Conservation (phyloP, 2,888 invertebrate species). For the Stomorhina lunata region DNA sequence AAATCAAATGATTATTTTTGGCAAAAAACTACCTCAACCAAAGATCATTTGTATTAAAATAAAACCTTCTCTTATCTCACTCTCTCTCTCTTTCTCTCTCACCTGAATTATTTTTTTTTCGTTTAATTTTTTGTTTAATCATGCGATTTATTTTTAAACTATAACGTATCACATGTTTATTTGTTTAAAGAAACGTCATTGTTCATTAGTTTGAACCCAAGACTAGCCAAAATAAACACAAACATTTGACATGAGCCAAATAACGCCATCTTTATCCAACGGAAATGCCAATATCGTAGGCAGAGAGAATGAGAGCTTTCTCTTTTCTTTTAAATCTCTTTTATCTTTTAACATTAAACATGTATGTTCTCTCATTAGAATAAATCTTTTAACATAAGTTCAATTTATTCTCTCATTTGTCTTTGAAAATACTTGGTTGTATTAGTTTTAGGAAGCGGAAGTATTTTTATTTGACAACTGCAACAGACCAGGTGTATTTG, state of each 20-base stretch:
- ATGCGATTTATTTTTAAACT: constrained; percentile 20
- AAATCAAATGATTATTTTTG: no score
- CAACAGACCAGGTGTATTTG: neutral
- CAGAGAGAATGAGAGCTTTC: neutral
- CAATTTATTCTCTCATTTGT: neutral
- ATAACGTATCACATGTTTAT: constrained; percentile 2
- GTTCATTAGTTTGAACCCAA: neutral
- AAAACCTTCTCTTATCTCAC: no score
- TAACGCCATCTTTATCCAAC: neutral
- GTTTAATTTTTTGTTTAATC: constrained; percentile 5
- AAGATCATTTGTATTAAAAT: no score
- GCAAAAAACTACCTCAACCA: no score
- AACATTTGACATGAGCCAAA: neutral
- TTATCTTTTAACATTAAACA: neutral
- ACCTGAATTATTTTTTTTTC: neutral
- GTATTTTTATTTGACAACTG: constrained; percentile 26
- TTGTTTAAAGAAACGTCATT: constrained; percentile 4
- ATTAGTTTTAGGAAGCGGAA: constrained; percentile 36
- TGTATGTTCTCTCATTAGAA: neutral
- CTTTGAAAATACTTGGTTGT: neutral
- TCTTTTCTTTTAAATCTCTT: neutral
- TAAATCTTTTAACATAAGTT: neutral
- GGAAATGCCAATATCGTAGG: constrained; percentile 2
- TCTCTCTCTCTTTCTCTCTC: neutral
- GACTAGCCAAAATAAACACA: neutral